Evolutionary conservation across 2,888 invertebrate genomes (phyloP), one percentile per base, ranked within the genome.

Genomic region (Agrochola macilenta): DNA sequence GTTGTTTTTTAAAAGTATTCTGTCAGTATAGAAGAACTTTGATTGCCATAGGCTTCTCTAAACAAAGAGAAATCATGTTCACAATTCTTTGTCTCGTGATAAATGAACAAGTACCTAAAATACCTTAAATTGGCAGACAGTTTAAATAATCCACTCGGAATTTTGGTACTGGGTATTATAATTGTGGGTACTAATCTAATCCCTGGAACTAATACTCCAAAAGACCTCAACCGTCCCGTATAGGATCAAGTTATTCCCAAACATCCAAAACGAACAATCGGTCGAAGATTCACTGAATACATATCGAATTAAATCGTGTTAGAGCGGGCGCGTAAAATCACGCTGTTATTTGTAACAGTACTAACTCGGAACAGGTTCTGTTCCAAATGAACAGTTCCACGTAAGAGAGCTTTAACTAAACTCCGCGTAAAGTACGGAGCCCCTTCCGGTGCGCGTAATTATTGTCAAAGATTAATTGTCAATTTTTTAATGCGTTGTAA

Each of bases 301-400:
- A 91, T 90, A 90, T 78, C 85, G 81, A 88, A 90, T 91, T 91
- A 92, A 92, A 91, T 90, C 89, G 89, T 89, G 92, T 93, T 92
- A 93, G 90, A 80, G 88, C 83, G 84, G 78, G 88, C 89, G 90
- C 86, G 91, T 90, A 87, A 93, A 94, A 93, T 94, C 92, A 90
- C 88, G 87, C 91, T 90, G 92, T 92, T 94, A 93, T 94, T 94
- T 93, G 93, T 92, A 87, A 91, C 91, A 89, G 90, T 91, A 91
- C 90, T 89, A 93, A 93, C 91, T 92, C 91, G 91, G 72, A 83
- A 81, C 93, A 91, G 92, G 93, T 93, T 94, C 91, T 92, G 93
- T 95, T 94, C 92, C 92, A 92, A 95, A 94, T 94, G 95, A 95
- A 95, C 94, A 93, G 93, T 90, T 93, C 87, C 87, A 84, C 80